phyloP scores from a whole-genome alignment of 2,797 vertebrate species.

The Hyperoplus immaculatus region DNA sequence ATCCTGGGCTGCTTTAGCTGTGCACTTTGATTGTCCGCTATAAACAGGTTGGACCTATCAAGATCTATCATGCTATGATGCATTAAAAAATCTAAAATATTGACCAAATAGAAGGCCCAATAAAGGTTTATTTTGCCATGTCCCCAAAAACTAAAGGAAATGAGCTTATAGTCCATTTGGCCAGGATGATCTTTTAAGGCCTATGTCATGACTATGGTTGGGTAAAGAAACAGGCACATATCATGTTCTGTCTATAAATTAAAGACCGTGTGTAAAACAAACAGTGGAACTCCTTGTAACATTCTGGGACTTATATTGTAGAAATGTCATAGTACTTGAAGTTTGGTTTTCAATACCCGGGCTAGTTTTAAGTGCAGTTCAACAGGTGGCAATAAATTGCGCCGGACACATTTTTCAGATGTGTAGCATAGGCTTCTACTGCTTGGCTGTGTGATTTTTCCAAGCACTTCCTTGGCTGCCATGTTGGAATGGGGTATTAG shows the following conservation, averaged over 20 bases:
- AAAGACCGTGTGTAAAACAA: background rate
- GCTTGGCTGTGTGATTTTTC: slow-evolving; percentile 53
- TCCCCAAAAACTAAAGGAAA: background rate
- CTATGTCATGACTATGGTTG: background rate
- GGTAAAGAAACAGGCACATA: background rate
- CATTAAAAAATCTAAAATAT: background rate
- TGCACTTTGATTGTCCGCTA: background rate
- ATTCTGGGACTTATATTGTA: background rate
- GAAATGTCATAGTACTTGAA: background rate
- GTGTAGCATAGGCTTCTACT: slow-evolving; percentile 34
- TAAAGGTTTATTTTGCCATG: background rate
- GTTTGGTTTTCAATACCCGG: slow-evolving; percentile 21
- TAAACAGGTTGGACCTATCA: background rate
- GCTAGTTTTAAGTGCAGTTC: slow-evolving; percentile 17
- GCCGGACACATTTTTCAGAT: slow-evolving; percentile 48
- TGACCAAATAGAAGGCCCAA: background rate
- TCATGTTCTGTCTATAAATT: background rate
- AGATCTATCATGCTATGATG: background rate
- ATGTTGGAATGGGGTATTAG: slow-evolving; percentile 68
- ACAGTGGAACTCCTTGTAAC: background rate
- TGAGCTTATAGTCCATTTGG: background rate
- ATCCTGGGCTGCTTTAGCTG: background rate
- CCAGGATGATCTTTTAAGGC: background rate
- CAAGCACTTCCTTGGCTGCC: slow-evolving; percentile 62
- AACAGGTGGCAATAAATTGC: slow-evolving; percentile 52